A percentile compares a stretch with the other conserved stretches of the same genome.
Evolutionary conservation across 2,797 vertebrate species (phyloP).

Genomic region (Diceros bicornis): DNA sequence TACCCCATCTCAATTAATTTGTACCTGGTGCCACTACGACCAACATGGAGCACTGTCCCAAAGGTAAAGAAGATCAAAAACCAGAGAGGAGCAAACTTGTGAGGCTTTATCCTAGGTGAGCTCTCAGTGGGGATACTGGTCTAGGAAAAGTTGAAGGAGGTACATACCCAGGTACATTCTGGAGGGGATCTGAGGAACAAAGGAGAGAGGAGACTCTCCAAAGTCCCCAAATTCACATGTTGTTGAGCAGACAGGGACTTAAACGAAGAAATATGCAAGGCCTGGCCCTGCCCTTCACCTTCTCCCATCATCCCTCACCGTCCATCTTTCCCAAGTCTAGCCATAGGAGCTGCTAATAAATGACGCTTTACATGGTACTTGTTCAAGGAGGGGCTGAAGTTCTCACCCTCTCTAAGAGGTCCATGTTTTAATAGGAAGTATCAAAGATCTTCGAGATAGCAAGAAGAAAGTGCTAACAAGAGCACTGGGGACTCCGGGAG

Average conservation of each 20-base stretch:
- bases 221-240: background rate
- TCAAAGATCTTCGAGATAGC: background rate
- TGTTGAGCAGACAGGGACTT: background rate
- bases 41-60: background rate
- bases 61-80: background rate
- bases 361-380: background rate
- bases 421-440: conserved; percentile 26
- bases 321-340: background rate
- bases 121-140: background rate
- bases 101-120: background rate
- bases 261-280: background rate
- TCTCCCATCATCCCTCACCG: background rate
- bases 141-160: conserved; percentile 31
- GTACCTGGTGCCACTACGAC: background rate
- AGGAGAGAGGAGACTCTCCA: background rate
- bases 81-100: background rate
- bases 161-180: background rate
- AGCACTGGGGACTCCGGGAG: background rate
- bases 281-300: background rate
- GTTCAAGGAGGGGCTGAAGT: background rate
- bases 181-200: background rate
- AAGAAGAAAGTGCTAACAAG: background rate
- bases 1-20: conserved; percentile 17
- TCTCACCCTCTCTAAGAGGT: background rate
- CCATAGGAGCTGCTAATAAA: conserved; percentile 1